Evolutionary conservation across 1,140 invertebrate genomes (phyloP).

Genomic region (Hylaeus volcanicus): DNA sequence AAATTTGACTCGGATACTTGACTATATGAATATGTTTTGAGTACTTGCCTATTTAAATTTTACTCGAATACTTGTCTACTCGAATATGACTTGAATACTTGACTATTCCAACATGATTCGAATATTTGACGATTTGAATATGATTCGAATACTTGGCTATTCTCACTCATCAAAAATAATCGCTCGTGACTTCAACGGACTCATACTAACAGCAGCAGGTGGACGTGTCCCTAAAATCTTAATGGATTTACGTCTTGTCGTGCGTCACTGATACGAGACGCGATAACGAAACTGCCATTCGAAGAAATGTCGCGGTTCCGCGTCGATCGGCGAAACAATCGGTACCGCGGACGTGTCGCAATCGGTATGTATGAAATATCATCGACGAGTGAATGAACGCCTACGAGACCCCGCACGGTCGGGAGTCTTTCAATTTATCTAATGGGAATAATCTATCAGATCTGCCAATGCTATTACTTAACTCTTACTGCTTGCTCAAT

Average conservation of each 20-base stretch:
- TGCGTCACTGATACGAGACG: not conserved
- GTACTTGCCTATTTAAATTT: no score
- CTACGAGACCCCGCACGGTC: constrained; percentile 27
- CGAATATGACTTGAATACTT: no score
- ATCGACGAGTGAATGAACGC: constrained; percentile 56
- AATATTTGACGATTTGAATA: no score
- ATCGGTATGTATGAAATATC: constrained; percentile 38
- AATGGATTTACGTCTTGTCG: not conserved
- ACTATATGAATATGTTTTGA: no score
- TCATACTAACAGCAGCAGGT: not conserved
- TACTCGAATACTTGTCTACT: no score
- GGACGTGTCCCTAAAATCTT: not conserved
- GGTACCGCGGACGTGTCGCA: constrained; percentile 9
- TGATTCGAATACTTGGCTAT: no score
- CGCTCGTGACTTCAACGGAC: no score
- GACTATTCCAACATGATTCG: no score
- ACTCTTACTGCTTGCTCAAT: constrained; percentile 12
- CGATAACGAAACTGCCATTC: constrained; percentile 6
- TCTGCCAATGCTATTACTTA: constrained; percentile 46
- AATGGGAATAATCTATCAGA: constrained; percentile 55
- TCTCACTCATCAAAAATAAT: no score
- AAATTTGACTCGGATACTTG: no score
- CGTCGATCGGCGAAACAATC: not conserved
- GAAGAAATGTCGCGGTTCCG: not conserved
- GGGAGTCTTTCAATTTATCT: constrained; percentile 56